Evolutionary conservation across 2,888 invertebrate genomes (phyloP), one percentile per base, ranked within the genome.

Genomic region (Mythimna pallens): DNA sequence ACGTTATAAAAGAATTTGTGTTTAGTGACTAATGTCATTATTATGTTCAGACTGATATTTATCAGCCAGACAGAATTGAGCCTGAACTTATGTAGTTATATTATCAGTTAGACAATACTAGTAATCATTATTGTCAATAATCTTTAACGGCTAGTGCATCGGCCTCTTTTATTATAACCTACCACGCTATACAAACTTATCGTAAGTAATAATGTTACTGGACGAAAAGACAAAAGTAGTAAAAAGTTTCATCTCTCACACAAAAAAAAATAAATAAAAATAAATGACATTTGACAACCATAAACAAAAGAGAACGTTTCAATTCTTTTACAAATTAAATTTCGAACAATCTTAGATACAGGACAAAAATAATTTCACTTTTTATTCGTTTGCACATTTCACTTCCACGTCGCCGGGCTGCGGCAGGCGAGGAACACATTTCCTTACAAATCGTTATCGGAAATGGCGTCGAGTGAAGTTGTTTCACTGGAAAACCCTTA

Each of bases 371-470:
- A 70, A 72, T 76, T 79, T 72, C 70, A 74, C 74, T 70, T 77
- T 72, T 82, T 69, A 58, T 70, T 54, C 57, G 52, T 76, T 63
- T 76, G 59, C 55, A 64, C 69, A 73, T 76, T 81, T 75, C 64
- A 63, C 71, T 73, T 70, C 79, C 74, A 73, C 55, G 63, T 76
- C 52, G 47, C 54, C 55, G 67, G 65, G 62, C 81, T 59, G 58
- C 75, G 68, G 61, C 69, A 64, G 73, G 66, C 70, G 70, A 73
- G 75, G 70, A 76, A 75, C 80, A 89, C 87, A 91, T 93, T 94
- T 93, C 93, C 93, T 91, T 90, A 89, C 89, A 92, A 92, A 93
- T 91, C 87, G 89, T 88, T 91, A 92, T 93, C 92, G 92, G 94
- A 93, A 93, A 93, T 92, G 88, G 88, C 87, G 88, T 87, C 87